Evolutionary conservation across 2,888 invertebrate species (phyloP).

Genomic region (Gymnoscelis rufifasciata): DNA sequence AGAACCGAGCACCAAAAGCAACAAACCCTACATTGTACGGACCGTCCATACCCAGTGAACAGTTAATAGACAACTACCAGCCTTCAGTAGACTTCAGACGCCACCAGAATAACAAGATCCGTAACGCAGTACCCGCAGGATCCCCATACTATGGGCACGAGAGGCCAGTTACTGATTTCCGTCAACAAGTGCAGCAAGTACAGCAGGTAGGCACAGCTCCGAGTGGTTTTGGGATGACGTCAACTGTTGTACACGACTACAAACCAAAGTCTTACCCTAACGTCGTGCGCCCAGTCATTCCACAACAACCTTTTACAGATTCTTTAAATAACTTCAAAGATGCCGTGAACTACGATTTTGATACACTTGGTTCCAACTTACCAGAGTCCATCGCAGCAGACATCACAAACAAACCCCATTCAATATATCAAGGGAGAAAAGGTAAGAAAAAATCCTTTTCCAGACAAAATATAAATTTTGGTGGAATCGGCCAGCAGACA

Average conservation of each 20-base stretch:
- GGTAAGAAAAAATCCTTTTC: conserved; percentile 66
- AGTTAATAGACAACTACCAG: conserved; percentile 48
- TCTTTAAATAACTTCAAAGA: conserved; percentile 53
- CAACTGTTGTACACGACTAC: conserved; percentile 62
- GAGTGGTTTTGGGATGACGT: conserved; percentile 59
- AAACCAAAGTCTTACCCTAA: conserved; percentile 44
- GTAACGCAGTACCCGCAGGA: conserved; percentile 39
- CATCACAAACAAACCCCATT: conserved; percentile 39
- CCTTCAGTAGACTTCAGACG: conserved; percentile 54
- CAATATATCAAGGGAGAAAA: conserved; percentile 40
- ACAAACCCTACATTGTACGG: conserved; percentile 37
- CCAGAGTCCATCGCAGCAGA: conserved; percentile 49
- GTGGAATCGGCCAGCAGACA: conserved; percentile 58
- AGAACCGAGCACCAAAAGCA: conserved; percentile 43
- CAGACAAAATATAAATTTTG: conserved; percentile 67
- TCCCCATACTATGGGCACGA: conserved; percentile 41
- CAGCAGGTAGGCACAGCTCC: conserved; percentile 43
- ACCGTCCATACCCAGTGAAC: conserved; percentile 33
- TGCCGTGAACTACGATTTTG: conserved; percentile 56
- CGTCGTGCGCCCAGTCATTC: conserved; percentile 30
- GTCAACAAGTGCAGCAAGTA: conserved; percentile 34
- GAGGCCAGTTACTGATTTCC: conserved; percentile 47
- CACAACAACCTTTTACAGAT: conserved; percentile 49
- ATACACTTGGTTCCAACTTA: conserved; percentile 59
- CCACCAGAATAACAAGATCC: conserved; percentile 43